A percentile compares a stretch with the other conserved stretches of the same genome.
These are phyloP conservation scores for Columba guinea DNA, from an alignment of 2,797 vertebrate species.

Conservation along the genomic window DNA sequence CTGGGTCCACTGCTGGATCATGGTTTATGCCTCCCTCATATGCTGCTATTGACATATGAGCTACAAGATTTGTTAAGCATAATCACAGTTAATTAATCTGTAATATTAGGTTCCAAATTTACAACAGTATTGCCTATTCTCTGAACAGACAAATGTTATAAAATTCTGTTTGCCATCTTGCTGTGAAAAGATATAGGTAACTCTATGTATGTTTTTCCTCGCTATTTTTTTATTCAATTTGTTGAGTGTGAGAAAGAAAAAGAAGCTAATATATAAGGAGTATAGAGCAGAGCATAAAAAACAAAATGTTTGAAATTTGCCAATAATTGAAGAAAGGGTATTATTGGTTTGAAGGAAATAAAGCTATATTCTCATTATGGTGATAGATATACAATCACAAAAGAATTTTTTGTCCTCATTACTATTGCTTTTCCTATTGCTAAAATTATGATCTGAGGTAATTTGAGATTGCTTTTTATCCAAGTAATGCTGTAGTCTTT, in stretches of 20 bases:
- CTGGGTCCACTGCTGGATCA: not conserved
- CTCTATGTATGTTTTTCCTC: not conserved
- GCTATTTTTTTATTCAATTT: constrained; percentile 4
- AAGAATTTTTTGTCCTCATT: constrained; percentile 1
- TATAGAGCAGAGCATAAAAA: constrained; percentile 7
- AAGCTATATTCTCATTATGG: constrained; percentile 33
- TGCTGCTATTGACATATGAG: not conserved
- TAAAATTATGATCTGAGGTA: not conserved
- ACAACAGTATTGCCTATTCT: not conserved
- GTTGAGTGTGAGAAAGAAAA: not conserved
- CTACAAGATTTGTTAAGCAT: not conserved
- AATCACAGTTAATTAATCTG: not conserved
- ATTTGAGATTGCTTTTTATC: not conserved
- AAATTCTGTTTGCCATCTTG: not conserved
- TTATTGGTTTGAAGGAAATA: constrained; percentile 27
- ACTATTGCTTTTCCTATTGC: not conserved
- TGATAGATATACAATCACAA: not conserved
- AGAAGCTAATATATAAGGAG: constrained; percentile 27
- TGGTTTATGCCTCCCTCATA: not conserved
- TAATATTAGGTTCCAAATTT: not conserved
- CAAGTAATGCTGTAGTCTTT: not conserved
- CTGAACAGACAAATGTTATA: not conserved
- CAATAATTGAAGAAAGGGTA: constrained; percentile 43
- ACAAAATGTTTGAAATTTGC: constrained; percentile 6
- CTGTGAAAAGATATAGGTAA: constrained; percentile 45